Percentiles rank a stretch among this genome's conserved stretches.
Conservation (phyloP, 2,113 vertebrate species). For the Indicator indicator region DNA sequence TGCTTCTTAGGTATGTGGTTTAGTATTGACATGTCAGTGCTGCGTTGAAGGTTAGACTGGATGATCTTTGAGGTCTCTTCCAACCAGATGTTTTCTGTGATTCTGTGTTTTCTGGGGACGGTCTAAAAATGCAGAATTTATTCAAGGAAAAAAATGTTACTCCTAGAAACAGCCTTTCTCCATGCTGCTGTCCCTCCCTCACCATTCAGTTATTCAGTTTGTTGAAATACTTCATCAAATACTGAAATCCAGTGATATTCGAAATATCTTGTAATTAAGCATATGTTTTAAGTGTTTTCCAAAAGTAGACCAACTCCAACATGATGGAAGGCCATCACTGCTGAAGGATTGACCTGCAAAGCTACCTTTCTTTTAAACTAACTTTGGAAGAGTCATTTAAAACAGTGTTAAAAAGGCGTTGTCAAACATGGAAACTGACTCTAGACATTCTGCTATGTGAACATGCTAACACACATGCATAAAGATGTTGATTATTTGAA, state of each 20-base stretch:
- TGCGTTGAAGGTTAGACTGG: too few relatives aligned
- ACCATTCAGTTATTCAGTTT: background rate
- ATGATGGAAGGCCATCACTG: rapidly evolving
- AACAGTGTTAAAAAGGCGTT: background rate
- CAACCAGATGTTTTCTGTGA: too few relatives aligned
- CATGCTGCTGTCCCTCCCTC: background rate
- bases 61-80: too few relatives aligned
- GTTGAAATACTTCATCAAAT: background rate
- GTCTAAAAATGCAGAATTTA: background rate
- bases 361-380: background rate
- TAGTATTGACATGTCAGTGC: too few relatives aligned
- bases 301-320: background rate
- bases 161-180: background rate
- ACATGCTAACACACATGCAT: background rate
- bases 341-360: background rate
- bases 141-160: background rate
- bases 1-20: too few relatives aligned
- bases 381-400: background rate
- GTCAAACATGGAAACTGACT: background rate
- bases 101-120: too few relatives aligned
- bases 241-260: background rate
- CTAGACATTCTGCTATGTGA: background rate
- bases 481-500: background rate
- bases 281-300: background rate
- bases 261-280: background rate